These are phyloP conservation scores for Manis javanica DNA, from an alignment of 2,797 vertebrate genomes.

Conservation along the genomic window DNA sequence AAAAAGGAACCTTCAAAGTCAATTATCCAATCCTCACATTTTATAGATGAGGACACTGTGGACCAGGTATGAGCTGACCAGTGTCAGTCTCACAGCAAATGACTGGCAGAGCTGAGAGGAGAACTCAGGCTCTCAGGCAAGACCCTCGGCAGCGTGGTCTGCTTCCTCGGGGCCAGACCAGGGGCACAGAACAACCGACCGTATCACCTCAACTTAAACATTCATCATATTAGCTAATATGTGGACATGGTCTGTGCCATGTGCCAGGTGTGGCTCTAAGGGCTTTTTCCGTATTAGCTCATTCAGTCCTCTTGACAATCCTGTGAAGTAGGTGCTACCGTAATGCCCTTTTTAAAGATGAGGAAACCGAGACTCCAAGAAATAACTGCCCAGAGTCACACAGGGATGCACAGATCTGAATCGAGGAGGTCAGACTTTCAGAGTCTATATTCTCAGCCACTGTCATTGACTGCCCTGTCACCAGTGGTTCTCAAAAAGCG, in stretches of 20 bases:
- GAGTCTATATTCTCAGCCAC: neutral
- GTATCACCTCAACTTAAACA: neutral
- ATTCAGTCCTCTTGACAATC: neutral
- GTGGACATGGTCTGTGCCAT: neutral
- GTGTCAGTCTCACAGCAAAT: neutral
- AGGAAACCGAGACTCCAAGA: neutral
- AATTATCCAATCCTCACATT: neutral
- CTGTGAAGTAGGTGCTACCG: neutral
- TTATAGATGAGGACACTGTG: neutral
- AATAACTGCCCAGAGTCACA: neutral
- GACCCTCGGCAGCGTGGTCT: neutral
- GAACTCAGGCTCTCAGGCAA: accelerated
- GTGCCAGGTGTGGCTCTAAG: neutral
- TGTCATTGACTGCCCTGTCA: no score
- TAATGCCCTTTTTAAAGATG: neutral
- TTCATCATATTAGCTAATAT: neutral
- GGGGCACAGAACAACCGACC: neutral
- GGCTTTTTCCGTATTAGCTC: neutral
- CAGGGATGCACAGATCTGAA: neutral
- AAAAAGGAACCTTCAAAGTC: neutral
- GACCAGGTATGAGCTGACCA: neutral
- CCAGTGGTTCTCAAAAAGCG: neutral
- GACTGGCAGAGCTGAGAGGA: neutral
- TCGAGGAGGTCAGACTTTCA: neutral
- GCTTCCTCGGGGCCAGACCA: neutral